Conservation (phyloP, 2,113 vertebrate species). For the Heterotis niloticus region DNA sequence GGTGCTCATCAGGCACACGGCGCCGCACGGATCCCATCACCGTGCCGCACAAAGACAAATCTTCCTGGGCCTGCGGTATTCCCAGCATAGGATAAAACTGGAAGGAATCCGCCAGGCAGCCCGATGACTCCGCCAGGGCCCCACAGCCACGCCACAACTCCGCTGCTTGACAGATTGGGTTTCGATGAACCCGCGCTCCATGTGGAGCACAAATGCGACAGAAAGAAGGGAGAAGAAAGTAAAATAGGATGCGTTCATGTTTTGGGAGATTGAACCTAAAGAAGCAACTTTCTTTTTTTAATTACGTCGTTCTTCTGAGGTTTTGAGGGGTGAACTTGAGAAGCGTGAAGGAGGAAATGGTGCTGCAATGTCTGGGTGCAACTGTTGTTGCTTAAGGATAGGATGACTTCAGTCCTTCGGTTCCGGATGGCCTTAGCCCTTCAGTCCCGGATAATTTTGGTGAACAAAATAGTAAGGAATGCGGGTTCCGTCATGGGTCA, state of each 20-base stretch:
- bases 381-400: neutral
- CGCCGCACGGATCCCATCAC: slow-evolving; percentile 60
- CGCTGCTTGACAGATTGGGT: slow-evolving; percentile 58
- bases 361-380: neutral
- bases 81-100: slow-evolving; percentile 51
- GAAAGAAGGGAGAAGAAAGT: slow-evolving; percentile 6
- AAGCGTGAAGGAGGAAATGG: slow-evolving; percentile 20
- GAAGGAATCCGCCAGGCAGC: slow-evolving; percentile 15
- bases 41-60: slow-evolving; percentile 64
- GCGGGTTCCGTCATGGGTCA: too few relatives aligned
- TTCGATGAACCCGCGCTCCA: slow-evolving; percentile 44
- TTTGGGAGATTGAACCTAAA: neutral
- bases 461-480: too few relatives aligned
- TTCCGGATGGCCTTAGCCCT: too few relatives aligned
- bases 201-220: slow-evolving; percentile 40
- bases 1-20: slow-evolving; percentile 57
- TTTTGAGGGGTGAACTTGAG: slow-evolving; percentile 9
- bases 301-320: slow-evolving; percentile 13
- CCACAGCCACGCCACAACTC: slow-evolving; percentile 40
- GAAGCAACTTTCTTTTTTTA: slow-evolving; percentile 17
- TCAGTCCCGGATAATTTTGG: too few relatives aligned
- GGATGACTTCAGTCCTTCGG: too few relatives aligned
- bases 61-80: slow-evolving; percentile 55
- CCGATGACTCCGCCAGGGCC: slow-evolving; percentile 17
- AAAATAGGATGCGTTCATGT: neutral